Evolutionary conservation across 2,113 vertebrate species (phyloP).

Genomic region (Cynocephalus volans): DNA sequence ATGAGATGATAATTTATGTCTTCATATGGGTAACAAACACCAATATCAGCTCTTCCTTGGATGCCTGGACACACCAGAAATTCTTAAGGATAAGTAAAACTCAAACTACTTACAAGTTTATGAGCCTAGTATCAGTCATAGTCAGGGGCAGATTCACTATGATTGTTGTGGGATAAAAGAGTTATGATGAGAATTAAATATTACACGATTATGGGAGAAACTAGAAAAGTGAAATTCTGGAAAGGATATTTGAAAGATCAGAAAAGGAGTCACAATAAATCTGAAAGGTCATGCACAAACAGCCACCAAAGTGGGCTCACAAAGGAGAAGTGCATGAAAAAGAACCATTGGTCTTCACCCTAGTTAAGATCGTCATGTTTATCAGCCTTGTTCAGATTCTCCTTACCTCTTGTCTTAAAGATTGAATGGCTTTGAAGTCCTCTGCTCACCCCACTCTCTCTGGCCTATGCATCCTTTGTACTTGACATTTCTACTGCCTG

Average conservation of each 20-base stretch:
- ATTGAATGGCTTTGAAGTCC: background rate
- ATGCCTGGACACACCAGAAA: constrained; percentile 33
- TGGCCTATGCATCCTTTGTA: background rate
- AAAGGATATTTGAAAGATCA: constrained; percentile 24
- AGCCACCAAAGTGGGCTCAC: background rate
- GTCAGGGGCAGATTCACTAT: background rate
- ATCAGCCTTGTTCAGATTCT: background rate
- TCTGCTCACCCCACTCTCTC: background rate
- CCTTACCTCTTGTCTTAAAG: background rate
- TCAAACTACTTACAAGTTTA: constrained; percentile 39
- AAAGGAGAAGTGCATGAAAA: background rate
- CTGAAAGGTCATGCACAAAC: background rate
- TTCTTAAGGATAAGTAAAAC: constrained; percentile 37
- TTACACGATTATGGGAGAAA: background rate
- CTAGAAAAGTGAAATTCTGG: background rate
- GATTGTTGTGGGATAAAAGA: constrained; percentile 28
- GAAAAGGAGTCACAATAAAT: background rate
- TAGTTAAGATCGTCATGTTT: too few species aligned
- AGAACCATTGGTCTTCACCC: background rate
- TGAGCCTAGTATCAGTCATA: background rate
- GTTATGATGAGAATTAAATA: constrained; percentile 13
- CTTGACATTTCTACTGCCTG: background rate
- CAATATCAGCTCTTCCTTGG: background rate
- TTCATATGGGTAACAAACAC: constrained; percentile 41
- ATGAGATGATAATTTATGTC: constrained; percentile 30